Percentiles rank a stretch among this genome's conserved stretches.
Conservation (phyloP, 2,797 vertebrate genomes). For the Poecilia gillii region DNA sequence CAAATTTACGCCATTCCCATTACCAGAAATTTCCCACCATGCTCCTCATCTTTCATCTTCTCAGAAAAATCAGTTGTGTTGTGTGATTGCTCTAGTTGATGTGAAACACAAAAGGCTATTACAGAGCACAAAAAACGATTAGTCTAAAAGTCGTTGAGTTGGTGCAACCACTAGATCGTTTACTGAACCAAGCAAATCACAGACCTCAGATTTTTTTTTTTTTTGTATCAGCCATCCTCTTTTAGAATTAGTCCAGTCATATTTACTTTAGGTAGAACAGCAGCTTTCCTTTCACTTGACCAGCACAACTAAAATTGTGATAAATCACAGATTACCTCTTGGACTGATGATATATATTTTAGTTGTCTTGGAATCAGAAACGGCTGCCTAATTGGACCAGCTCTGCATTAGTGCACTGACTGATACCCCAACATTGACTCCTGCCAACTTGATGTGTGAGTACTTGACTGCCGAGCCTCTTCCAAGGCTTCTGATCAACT, state of each 20-base stretch:
- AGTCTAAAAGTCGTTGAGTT: not conserved
- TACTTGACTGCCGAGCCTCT: conserved; percentile 18
- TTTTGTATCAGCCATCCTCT: too few species aligned
- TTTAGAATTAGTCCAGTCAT: not conserved
- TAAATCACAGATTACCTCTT: not conserved
- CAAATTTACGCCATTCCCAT: too few species aligned
- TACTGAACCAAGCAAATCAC: not conserved
- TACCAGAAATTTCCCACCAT: too few species aligned
- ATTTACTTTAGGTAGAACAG: not conserved
- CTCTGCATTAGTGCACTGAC: conserved; percentile 49
- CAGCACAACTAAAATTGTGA: not conserved
- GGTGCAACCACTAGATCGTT: not conserved
- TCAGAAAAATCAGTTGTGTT: too few species aligned
- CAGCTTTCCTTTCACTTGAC: not conserved
- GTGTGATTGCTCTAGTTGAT: too few species aligned
- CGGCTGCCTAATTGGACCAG: conserved; percentile 11
- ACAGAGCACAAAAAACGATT: too few species aligned
- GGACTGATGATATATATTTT: conserved; percentile 1
- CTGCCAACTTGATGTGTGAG: conserved; percentile 12
- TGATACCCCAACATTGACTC: conserved; percentile 53
- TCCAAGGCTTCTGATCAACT: conserved; percentile 62
- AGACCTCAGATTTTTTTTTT: not conserved
- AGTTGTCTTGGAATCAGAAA: conserved; percentile 14
- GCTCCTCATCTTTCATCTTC: too few species aligned
- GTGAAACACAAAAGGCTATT: too few species aligned